Base-by-base conservation (phyloP, 2,888 invertebrate species). In the Lapara coniferarum region DNA sequence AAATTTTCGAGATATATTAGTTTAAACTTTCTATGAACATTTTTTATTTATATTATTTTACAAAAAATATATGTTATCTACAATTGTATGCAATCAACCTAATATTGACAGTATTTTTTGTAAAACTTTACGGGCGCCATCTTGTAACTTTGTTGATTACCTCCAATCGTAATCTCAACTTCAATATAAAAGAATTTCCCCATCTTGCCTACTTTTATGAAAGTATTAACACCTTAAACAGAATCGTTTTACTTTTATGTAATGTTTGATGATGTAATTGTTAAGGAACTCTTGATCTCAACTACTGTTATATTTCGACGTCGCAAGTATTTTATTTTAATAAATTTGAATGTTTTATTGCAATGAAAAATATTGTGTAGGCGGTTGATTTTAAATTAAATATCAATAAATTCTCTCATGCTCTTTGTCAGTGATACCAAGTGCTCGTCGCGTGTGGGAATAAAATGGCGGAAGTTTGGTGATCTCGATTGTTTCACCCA, bases 191-290 rank as follows among this genome's bases (percentile, higher is more conserved):
- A 1, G 49, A 63, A 49, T 46, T 13, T 19, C 10, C n/a, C 46
- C 46, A 19, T 46, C 13, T 6, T 63, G 63, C 46, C 46, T 63
- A 63, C 63, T 63, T 63, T 63, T 19, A 19, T 19, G 12, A 49
- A 63, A 63, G 63, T 63, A 63, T 63, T 59, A 59, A 59, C 63
- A 63, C 49, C 63, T 46, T 63, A 49, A 37, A 58, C 49, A 57
- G 37, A 68, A 58, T 51, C n/a, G 52, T 52, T 68, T 55, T 58
- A 58, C 37, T 68, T 66, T 68, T 68, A 68, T 68, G 25, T 68
- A 68, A 68, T 52, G 37, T 63, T 63, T 25, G 58, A 37, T 59
- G 68, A 68, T 68, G 68, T 68, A 68, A 68, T 57, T 58, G 68
- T 68, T 68, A 52, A 51, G 58, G 68, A 59, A 68, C 68, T 68